Conservation (phyloP, 1,140 invertebrate species). For the Melanaphis sacchari region DNA sequence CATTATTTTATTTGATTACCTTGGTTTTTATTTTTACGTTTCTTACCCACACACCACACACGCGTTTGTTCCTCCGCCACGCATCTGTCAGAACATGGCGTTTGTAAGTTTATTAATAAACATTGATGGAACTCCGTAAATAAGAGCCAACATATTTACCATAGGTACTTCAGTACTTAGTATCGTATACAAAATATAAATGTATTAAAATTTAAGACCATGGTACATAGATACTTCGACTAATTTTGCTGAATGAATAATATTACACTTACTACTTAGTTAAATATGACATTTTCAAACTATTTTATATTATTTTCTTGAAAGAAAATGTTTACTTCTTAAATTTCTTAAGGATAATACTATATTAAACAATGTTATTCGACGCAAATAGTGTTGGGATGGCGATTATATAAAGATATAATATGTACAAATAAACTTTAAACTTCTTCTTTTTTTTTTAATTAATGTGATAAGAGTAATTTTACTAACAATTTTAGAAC, state of each 20-base stretch:
- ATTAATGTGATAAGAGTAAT: no score
- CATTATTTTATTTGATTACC: slow-evolving; percentile 21
- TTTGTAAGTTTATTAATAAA: slow-evolving; percentile 29
- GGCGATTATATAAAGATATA: neutral
- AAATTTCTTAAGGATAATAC: neutral
- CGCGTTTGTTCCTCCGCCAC: neutral
- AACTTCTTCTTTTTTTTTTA: neutral
- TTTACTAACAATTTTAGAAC: neutral
- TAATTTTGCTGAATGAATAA: neutral
- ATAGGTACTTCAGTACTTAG: neutral
- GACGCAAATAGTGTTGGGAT: no score
- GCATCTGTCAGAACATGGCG: neutral
- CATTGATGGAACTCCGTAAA: neutral
- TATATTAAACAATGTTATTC: neutral
- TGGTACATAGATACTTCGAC: neutral
- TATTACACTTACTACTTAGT: neutral
- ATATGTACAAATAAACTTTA: neutral
- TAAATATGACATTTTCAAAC: neutral
- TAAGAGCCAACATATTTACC: neutral
- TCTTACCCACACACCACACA: neutral
- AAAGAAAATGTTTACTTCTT: neutral
- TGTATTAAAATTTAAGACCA: neutral
- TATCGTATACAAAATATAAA: neutral
- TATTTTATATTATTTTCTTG: neutral
- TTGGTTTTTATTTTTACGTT: slow-evolving; percentile 30